Conservation (phyloP, 23 tunicate genomes). For the Trididemnum clinides region DNA sequence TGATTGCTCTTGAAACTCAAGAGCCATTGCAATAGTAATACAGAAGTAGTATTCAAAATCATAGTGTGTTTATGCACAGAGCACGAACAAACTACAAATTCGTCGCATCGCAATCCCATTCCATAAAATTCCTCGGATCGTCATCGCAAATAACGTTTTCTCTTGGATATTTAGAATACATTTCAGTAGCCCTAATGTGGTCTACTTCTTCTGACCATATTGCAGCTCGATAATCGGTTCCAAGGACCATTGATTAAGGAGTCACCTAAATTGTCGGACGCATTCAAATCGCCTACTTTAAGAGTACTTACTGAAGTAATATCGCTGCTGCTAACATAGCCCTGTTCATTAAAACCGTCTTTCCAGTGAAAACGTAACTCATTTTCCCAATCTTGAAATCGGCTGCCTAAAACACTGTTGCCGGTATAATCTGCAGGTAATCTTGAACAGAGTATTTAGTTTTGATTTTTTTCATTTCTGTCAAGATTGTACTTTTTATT, state of each 20-base stretch:
- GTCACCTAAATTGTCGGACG: conserved; percentile 35
- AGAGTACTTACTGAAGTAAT: conserved; percentile 5
- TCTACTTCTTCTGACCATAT: background rate
- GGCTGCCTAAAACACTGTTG: background rate
- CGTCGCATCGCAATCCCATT: conserved; percentile 82
- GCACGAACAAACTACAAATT: conserved; percentile 45
- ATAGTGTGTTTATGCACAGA: too few species aligned
- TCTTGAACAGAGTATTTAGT: conserved; percentile 2
- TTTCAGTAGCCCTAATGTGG: too few species aligned
- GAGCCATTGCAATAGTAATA: too few species aligned
- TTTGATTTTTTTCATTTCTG: conserved; percentile 59
- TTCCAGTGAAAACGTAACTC: conserved; percentile 6
- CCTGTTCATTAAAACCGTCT: conserved; percentile 3
- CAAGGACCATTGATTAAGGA: conserved; percentile 32
- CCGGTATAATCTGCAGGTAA: background rate
- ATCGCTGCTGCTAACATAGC: background rate
- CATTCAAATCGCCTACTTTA: background rate
- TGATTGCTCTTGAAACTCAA: too few species aligned
- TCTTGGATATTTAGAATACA: background rate
- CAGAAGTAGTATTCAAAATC: too few species aligned
- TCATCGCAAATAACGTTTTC: conserved; percentile 28
- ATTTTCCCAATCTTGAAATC: conserved; percentile 12
- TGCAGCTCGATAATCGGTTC: background rate
- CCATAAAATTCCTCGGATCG: conserved; percentile 57
- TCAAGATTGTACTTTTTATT: conserved; percentile 51